Base-by-base conservation (phyloP, 2,113 vertebrate species). In the Egretta garzetta region DNA sequence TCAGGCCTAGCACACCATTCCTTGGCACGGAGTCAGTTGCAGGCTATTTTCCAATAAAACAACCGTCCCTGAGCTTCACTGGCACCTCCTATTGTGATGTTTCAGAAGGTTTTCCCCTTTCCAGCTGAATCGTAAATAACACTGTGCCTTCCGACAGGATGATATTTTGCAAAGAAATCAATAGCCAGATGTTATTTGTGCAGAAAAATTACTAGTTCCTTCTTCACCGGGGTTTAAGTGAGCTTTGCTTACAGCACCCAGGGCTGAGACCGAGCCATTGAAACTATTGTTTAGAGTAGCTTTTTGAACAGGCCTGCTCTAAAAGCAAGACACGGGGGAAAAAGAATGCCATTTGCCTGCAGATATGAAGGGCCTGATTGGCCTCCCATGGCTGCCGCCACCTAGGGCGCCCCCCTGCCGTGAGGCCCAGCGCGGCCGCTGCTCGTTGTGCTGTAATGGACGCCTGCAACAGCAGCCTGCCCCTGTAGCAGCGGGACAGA, bases 41-140 rank as follows among this genome's bases (percentile, higher is more conserved):
- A 52, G 67, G 28, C 3, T 43, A 2, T 76, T 80, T 76, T 75
- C 22, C 80, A 80, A 17, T 9, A 19, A 43, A 88, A 52, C 22
- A 82, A 18, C 2, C 2, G 55, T 43, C 17, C 32, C 41, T 20
- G 17, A 45, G 24, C 63, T 41, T 71, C 39, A 28, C 6, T 71
- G 43, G 10, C 4, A 1, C 12, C 26, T 83, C 28, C 43, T 50
- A 6, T 4, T 1, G 0, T 14, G 49, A 1, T 14, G 45, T 80
- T 90, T 88, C 12, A 14, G 30, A 24, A 39, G 20, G 10, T n/a
- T 72, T 73, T 6, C 12, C 18, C 18, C 17, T 52, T 80, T 55
- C 28, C 12, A 63, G 2, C 9, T 18, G 49, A 12, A 23, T 55
- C 70, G 37, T 53, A 88, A 35, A 56, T 62, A 56, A 32, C 17